These are phyloP conservation scores for Psephotus haematonotus DNA, from an alignment of 2,113 vertebrate genomes.

Conservation along the genomic window DNA sequence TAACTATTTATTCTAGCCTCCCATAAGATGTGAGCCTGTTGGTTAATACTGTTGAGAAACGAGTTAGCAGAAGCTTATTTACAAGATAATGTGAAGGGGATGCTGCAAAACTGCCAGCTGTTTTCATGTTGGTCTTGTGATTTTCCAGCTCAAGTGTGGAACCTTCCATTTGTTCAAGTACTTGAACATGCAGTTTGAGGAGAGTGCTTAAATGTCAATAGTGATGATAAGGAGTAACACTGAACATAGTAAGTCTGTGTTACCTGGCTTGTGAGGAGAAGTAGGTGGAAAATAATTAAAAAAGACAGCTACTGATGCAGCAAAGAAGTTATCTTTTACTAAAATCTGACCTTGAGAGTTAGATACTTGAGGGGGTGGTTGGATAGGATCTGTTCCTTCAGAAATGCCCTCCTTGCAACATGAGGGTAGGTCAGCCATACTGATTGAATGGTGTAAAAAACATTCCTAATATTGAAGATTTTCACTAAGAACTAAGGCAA, in stretches of 20 bases:
- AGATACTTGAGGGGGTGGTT: neutral
- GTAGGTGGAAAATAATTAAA: neutral
- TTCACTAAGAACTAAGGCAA: neutral
- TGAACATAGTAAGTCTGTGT: neutral
- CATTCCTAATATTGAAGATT: neutral
- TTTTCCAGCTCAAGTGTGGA: neutral
- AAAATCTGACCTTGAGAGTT: neutral
- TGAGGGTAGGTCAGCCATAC: neutral
- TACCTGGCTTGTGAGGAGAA: neutral
- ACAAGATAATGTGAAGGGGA: neutral
- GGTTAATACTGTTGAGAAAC: neutral
- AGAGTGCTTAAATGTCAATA: neutral
- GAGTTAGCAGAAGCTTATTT: neutral
- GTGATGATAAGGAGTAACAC: neutral
- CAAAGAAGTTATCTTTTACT: neutral
- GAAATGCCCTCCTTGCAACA: neutral
- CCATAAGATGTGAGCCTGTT: neutral
- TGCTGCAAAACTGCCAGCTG: neutral
- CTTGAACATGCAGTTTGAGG: neutral
- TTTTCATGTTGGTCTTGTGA: neutral
- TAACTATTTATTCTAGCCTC: neutral
- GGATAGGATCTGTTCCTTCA: neutral
- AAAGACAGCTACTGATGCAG: neutral
- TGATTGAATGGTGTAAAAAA: neutral
- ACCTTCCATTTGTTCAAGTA: neutral